phyloP scores from a whole-genome alignment of 2,113 vertebrate genomes.

The Xyliphius kryptos region DNA sequence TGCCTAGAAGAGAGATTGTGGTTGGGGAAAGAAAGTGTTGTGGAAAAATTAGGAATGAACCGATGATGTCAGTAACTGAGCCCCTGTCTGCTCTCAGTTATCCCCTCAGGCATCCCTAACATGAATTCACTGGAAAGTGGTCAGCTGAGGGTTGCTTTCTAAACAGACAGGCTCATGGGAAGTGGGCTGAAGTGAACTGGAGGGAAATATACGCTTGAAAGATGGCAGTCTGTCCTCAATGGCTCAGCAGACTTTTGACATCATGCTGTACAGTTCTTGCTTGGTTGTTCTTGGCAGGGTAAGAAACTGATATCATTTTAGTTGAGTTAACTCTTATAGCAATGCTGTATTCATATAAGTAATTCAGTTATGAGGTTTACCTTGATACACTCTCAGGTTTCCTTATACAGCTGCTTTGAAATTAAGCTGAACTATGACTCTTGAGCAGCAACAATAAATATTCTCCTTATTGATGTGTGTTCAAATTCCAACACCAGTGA shows the following conservation, averaged over 20 bases:
- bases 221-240: slow-evolving; percentile 29
- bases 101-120: slow-evolving; percentile 45
- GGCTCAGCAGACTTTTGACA: slow-evolving; percentile 18
- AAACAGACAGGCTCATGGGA: slow-evolving; percentile 35
- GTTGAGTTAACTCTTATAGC: neutral
- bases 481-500: no score
- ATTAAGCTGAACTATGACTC: neutral
- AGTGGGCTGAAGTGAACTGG: slow-evolving; percentile 47
- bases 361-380: no score
- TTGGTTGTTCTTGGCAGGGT: slow-evolving; percentile 27
- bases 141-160: slow-evolving; percentile 27
- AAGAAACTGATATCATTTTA: slow-evolving; percentile 4
- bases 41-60: no score
- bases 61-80: no score
- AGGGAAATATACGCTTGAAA: slow-evolving; percentile 32
- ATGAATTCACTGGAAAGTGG: slow-evolving; percentile 54
- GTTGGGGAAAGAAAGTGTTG: no score
- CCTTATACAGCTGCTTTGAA: neutral
- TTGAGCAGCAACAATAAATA: neutral
- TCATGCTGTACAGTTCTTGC: slow-evolving; percentile 2
- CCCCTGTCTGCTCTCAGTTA: slow-evolving; percentile 38
- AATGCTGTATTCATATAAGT: no score
- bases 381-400: neutral
- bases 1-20: no score
- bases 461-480: no score